Evolutionary conservation across 64 coral and sea anemone species (phyloP).

Genomic region (Montipora foliosa): DNA sequence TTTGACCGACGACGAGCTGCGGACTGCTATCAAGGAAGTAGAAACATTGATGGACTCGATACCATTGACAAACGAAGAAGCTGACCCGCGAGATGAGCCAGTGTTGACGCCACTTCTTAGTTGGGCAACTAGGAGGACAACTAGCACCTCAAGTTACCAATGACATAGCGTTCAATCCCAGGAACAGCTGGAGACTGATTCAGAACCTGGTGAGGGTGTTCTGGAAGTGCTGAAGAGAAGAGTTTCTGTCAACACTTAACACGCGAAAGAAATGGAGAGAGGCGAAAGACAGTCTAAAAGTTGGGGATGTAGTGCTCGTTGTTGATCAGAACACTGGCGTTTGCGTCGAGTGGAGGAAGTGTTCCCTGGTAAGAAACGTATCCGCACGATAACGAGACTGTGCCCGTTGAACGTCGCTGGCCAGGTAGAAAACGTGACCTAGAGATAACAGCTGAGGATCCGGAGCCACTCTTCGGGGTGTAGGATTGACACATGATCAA

Average conservation of each 20-base stretch:
- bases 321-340: constrained; percentile 50
- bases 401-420: neutral
- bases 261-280: constrained; percentile 35
- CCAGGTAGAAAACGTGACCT: too few relatives aligned
- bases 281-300: neutral
- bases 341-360: constrained; percentile 7
- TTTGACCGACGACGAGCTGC: constrained; percentile 53
- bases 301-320: constrained; percentile 30
- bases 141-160: neutral
- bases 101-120: constrained; percentile 54
- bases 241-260: constrained; percentile 17
- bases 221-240: constrained; percentile 17
- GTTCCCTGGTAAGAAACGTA: neutral
- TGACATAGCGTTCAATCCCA: constrained; percentile 4
- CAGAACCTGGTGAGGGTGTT: constrained; percentile 32
- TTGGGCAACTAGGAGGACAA: neutral
- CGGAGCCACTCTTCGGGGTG: too few relatives aligned
- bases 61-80: neutral
- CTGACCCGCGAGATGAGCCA: constrained; percentile 1
- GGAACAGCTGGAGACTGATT: neutral
- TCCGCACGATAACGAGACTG: neutral
- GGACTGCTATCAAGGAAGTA: constrained; percentile 26
- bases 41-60: constrained; percentile 56
- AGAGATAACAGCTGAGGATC: too few relatives aligned
- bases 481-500: too few relatives aligned